Evolutionary conservation across 2,797 vertebrate genomes (phyloP), one percentile per base, ranked within the genome.

Genomic region (Macrochelys suwanniensis): DNA sequence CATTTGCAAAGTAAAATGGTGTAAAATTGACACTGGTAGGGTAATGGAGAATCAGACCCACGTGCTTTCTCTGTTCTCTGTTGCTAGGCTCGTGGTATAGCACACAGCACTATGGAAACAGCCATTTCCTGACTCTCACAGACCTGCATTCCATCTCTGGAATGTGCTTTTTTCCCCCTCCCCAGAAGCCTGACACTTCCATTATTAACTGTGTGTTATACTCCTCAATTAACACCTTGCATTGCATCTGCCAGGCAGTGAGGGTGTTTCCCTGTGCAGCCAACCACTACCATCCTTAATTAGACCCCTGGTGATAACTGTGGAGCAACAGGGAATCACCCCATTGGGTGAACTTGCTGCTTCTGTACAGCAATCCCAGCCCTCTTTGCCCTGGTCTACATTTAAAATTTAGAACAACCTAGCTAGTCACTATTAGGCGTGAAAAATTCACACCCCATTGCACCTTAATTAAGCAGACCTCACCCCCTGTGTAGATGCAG

Each of bases 291-390:
- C 25, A 74, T 57, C 3, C 33, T 11, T 51, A 53, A 5, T 2
- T 0, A 26, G 45, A 16, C 19, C 45, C 33, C n/a, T 77, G 74
- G 17, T 25, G 88, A 0, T 13, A 68, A 45, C 0, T 74, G 23
- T 31, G 37, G 59, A 42, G 77, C 71, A 59, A 91, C 57, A 8
- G 7, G 71, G 77, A 19, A 47, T 84, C 12, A 65, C n/a, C 25
- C 10, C 0, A 0, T 37, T 86, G 49, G 25, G 49, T 84, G 78
- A 89, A 0, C 2, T 53, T 83, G 57, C 50, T 6, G 0, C 49
- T 93, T 65, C 25, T n/a, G 57, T 50, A 77, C 45, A 61, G 79
- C 77, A 88, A 49, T 56, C 82, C 79, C 21, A 28, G 21, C n/a
- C 12, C 8, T 61, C 8, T 31, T 76, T 1, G 2, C 33, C 7